These are phyloP conservation scores for Capreolus pygargus DNA, from an alignment of 2,113 vertebrate genomes.

Conservation along the genomic window DNA sequence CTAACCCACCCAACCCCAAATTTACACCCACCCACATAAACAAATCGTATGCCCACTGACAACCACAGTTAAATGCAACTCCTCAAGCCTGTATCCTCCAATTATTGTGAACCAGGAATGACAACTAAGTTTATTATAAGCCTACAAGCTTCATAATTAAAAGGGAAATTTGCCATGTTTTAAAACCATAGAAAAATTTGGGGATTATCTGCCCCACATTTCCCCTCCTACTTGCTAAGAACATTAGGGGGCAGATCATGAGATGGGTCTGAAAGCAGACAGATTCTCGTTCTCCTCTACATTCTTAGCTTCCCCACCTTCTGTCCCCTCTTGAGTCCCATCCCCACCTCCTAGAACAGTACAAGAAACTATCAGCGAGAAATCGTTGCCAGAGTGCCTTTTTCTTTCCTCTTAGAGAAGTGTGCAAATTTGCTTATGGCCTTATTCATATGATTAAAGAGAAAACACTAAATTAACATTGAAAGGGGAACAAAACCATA, in stretches of 20 bases:
- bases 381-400: neutral
- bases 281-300: neutral
- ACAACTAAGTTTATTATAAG: neutral
- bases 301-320: neutral
- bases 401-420: neutral
- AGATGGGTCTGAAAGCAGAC: neutral
- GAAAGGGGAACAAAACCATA: neutral
- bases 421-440: neutral
- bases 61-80: neutral
- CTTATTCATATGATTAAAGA: neutral
- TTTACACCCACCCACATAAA: neutral
- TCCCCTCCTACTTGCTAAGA: neutral
- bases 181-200: neutral
- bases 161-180: neutral
- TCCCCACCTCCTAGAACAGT: neutral
- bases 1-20: neutral
- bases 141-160: neutral
- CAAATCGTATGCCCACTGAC: too few relatives aligned
- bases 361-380: neutral
- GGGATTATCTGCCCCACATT: neutral
- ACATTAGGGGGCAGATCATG: neutral
- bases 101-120: neutral
- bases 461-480: neutral
- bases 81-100: neutral
- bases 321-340: too few relatives aligned